Conservation (phyloP, 64 coral and sea anemone genomes). For the Stichodactyla mertensii region DNA sequence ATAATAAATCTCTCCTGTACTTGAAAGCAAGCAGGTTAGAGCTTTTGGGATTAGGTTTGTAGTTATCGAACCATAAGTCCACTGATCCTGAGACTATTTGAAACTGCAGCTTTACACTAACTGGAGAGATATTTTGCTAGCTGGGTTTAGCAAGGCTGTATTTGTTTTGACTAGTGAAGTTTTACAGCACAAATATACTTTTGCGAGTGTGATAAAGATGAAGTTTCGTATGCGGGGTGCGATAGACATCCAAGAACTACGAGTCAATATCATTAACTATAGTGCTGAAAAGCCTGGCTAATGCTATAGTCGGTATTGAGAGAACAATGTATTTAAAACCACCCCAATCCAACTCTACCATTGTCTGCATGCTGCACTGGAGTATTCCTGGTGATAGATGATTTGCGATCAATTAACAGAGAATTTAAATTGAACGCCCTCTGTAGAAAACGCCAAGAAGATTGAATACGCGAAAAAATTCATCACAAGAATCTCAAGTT, state of each 20-base stretch:
- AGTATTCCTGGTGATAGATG: constrained; percentile 4
- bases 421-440: constrained; percentile 9
- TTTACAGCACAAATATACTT: not conserved
- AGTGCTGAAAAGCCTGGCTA: not conserved
- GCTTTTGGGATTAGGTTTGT: not conserved
- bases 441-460: not conserved
- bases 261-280: not conserved
- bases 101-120: not conserved
- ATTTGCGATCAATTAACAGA: constrained; percentile 17
- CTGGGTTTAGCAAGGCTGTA: not conserved
- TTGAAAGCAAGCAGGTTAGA: not conserved
- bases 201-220: not conserved
- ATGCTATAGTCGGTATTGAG: constrained; percentile 1
- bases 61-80: not conserved
- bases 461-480: not conserved
- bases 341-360: not conserved
- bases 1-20: not conserved
- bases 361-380: not conserved
- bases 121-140: not conserved
- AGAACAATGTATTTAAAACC: not conserved
- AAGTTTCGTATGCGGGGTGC: not conserved
- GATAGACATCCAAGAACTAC: not conserved
- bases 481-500: not conserved
- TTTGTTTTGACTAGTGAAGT: not conserved
- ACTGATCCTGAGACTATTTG: not conserved